These are phyloP conservation scores for Nephrotoma flavescens DNA, from an alignment of 2,888 invertebrate species.

Conservation along the genomic window DNA sequence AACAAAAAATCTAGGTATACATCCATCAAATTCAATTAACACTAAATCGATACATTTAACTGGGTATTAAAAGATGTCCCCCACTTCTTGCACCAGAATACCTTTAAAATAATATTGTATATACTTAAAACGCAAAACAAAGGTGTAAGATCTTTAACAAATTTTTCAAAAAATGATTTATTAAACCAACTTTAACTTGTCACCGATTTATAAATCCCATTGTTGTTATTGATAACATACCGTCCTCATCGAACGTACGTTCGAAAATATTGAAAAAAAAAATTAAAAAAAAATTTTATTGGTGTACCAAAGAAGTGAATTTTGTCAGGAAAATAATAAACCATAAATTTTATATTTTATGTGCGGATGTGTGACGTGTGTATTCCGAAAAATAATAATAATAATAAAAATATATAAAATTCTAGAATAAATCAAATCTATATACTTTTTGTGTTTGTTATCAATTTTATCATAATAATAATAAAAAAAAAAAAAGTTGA, in stretches of 20 bases:
- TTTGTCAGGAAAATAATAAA: not conserved
- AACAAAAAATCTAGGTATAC: not conserved
- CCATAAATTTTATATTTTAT: not conserved
- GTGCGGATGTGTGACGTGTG: not conserved
- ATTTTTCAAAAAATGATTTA: not conserved
- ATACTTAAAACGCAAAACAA: not conserved
- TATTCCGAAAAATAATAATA: not conserved
- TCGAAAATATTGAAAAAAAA: not conserved
- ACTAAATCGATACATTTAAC: not conserved
- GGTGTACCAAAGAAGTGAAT: not conserved
- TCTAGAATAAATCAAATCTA: not conserved
- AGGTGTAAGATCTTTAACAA: not conserved
- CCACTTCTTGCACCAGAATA: not conserved
- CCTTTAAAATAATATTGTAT: not conserved
- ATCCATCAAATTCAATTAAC: not conserved
- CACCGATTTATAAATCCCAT: not conserved
- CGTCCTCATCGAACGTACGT: not conserved
- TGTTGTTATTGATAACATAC: not conserved
- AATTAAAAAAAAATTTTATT: not conserved
- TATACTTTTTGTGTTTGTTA: not conserved
- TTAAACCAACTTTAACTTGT: not conserved
- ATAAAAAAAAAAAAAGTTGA: not conserved
- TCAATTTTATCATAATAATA: not conserved
- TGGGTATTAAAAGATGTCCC: not conserved
- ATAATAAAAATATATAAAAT: not conserved